Percentiles rank a stretch among this genome's conserved stretches.
These are phyloP conservation scores for Phylloscopus whistleri DNA, from an alignment of 2,113 vertebrate species.

Conservation along the genomic window DNA sequence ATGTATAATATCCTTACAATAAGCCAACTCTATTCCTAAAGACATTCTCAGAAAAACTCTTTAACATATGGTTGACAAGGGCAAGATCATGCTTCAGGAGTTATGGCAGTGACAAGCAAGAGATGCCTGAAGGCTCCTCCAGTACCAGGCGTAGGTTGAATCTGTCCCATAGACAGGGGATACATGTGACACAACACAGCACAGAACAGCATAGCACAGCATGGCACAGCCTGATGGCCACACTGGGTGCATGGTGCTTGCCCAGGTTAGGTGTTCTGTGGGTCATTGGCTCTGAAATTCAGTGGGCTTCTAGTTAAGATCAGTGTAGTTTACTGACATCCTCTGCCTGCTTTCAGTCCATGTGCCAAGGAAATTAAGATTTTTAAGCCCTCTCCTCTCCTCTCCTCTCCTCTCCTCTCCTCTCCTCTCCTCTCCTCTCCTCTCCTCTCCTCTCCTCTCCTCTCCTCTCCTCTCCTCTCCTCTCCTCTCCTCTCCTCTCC, in stretches of 20 bases:
- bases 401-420: not conserved
- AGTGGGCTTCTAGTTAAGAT: fast-evolving
- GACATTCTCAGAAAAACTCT: not conserved
- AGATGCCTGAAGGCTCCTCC: not conserved
- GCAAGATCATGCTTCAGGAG: not conserved
- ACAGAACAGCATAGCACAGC: not conserved
- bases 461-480: no score
- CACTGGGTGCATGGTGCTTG: fast-evolving
- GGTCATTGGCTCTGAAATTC: not conserved
- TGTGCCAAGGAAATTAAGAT: not conserved
- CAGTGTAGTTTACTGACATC: not conserved
- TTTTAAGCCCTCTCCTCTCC: not conserved
- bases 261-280: not conserved
- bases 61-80: not conserved
- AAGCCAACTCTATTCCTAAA: not conserved
- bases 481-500: no score
- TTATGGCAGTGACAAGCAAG: fast-evolving
- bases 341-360: not conserved
- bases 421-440: not conserved
- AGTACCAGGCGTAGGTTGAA: fast-evolving
- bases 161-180: fast-evolving
- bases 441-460: not conserved
- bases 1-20: not conserved
- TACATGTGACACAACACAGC: not conserved
- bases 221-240: not conserved